phyloP scores from a whole-genome alignment of 2,113 vertebrate species.

The Saimiri boliviensis region DNA sequence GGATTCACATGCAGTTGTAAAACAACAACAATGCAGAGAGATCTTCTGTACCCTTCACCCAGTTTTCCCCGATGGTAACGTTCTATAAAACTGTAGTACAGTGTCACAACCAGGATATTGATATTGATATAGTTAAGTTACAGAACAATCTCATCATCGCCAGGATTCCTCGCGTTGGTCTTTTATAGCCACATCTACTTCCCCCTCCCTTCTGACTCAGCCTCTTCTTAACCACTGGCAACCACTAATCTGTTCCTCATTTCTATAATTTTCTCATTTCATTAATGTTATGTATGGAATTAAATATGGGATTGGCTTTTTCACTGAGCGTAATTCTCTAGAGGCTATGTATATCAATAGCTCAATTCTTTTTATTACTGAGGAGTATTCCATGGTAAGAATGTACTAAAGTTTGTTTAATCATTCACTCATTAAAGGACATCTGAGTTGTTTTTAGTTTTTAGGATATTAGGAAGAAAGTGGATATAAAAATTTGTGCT shows the following conservation, averaged over 20 bases:
- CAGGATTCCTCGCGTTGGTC: neutral
- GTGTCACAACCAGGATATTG: neutral
- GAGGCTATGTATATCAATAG: neutral
- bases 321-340: neutral
- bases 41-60: neutral
- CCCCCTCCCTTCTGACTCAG: neutral
- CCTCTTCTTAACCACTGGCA: neutral
- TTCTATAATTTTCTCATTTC: neutral
- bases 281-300: neutral
- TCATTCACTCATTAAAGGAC: neutral
- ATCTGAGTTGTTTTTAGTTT: constrained; percentile 1
- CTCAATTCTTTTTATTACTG: neutral
- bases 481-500: neutral
- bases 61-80: neutral
- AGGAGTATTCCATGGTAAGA: neutral
- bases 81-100: neutral
- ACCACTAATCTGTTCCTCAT: neutral
- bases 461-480: neutral
- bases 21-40: neutral
- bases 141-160: neutral
- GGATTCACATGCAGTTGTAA: neutral
- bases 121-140: neutral
- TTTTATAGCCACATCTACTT: neutral
- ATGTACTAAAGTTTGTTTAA: neutral
- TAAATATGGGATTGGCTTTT: neutral